Evolutionary conservation across 1,140 invertebrate genomes (phyloP).

Genomic region (Aphelenchoides fujianensis): DNA sequence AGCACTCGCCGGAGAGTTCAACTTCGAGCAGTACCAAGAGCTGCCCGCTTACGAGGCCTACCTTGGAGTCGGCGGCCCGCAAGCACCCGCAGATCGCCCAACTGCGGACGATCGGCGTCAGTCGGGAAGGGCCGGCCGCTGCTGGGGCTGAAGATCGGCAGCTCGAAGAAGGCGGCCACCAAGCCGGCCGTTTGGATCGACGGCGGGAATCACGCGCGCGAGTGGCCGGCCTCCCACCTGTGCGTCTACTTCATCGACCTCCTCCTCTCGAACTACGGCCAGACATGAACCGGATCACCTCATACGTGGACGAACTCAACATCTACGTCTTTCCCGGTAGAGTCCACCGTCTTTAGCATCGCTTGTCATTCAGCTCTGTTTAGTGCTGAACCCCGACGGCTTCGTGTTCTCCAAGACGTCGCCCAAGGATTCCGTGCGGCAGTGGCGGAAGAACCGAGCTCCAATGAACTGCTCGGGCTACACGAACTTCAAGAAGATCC

Average conservation of each 20-base stretch:
- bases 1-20: background rate
- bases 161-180: constrained; percentile 6
- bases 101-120: constrained; percentile 40
- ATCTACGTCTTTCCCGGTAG: constrained; percentile 71
- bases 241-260: constrained; percentile 57
- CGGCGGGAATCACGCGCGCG: constrained; percentile 55
- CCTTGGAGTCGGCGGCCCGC: constrained; percentile 38
- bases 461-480: constrained; percentile 53
- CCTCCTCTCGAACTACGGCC: constrained; percentile 55
- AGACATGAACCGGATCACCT: constrained; percentile 52
- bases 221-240: constrained; percentile 58
- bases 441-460: constrained; percentile 57
- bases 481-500: constrained; percentile 36
- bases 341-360: too few species aligned
- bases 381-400: constrained; percentile 73
- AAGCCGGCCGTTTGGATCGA: constrained; percentile 58
- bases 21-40: constrained; percentile 45
- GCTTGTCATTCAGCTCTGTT: too few species aligned
- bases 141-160: constrained; percentile 49
- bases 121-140: constrained; percentile 43
- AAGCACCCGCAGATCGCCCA: constrained; percentile 47
- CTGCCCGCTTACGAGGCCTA: constrained; percentile 51
- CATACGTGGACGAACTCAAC: constrained; percentile 62
- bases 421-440: constrained; percentile 42
- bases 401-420: constrained; percentile 68